phyloP scores from a whole-genome alignment of 2,888 invertebrate genomes.

The Cotesia congregata region DNA sequence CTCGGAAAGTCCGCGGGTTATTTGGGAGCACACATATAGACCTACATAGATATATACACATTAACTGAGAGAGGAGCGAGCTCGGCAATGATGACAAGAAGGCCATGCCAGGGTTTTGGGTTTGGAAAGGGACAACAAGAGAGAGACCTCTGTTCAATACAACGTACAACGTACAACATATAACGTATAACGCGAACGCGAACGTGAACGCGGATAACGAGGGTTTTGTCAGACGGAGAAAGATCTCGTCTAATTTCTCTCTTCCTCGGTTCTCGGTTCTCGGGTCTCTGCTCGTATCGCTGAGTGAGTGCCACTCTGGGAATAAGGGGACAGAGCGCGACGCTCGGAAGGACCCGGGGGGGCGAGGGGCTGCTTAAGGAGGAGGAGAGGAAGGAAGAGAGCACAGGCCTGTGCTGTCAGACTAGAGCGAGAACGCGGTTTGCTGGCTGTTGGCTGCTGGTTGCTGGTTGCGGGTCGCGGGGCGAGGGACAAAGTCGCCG shows the following conservation, averaged over 20 bases:
- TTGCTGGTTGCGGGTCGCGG: conserved; percentile 10
- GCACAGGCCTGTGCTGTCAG: conserved; percentile 17
- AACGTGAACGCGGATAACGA: conserved; percentile 35
- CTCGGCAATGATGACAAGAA: conserved; percentile 1
- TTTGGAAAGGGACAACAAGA: conserved; percentile 17
- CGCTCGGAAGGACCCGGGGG: conserved; percentile 31
- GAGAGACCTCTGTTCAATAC: conserved; percentile 5
- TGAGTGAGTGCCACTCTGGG: conserved; percentile 26
- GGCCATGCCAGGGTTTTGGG: not conserved
- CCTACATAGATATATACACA: not conserved
- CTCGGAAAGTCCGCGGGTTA: conserved; percentile 42
- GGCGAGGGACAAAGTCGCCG: conserved; percentile 51
- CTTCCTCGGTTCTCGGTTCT: not conserved
- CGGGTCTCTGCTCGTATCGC: not conserved
- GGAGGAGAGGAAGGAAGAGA: conserved; percentile 28
- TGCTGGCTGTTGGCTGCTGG: not conserved
- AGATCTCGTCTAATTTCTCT: conserved; percentile 1
- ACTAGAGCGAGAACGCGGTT: conserved; percentile 53
- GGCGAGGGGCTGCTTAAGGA: conserved; percentile 12
- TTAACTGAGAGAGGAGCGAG: conserved; percentile 11
- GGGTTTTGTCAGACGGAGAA: conserved; percentile 7
- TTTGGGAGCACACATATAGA: conserved; percentile 17
- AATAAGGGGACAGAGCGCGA: conserved; percentile 26
- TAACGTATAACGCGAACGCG: conserved; percentile 6
- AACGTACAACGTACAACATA: not conserved